These are phyloP conservation scores for Spisula solida DNA, from an alignment of 2,888 invertebrate genomes.

Conservation along the genomic window DNA sequence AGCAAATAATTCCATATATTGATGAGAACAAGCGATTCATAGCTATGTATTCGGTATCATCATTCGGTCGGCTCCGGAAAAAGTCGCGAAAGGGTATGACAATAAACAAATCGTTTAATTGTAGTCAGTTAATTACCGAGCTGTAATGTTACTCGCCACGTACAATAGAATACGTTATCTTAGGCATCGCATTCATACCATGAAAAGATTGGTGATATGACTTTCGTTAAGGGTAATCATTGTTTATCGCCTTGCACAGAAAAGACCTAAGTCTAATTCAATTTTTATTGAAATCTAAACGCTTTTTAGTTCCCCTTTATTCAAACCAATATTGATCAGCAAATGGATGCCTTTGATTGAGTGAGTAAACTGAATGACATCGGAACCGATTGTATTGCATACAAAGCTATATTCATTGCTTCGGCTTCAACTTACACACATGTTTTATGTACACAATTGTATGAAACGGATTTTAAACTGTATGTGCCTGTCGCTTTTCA, in stretches of 20 bases:
- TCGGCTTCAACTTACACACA: slow-evolving; percentile 14
- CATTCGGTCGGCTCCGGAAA: not conserved
- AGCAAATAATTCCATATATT: too few relatives aligned
- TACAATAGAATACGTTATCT: not conserved
- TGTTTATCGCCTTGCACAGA: not conserved
- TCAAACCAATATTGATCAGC: not conserved
- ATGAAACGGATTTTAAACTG: slow-evolving; percentile 2
- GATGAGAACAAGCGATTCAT: too few relatives aligned
- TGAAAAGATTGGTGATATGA: not conserved
- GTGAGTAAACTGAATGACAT: slow-evolving; percentile 7
- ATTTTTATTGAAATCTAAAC: slow-evolving; percentile 12
- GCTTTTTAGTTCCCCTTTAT: slow-evolving; percentile 16
- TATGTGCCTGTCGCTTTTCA: not conserved
- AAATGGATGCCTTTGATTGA: slow-evolving; percentile 23
- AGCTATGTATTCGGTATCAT: not conserved
- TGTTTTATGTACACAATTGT: slow-evolving; percentile 7
- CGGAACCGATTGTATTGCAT: slow-evolving; percentile 13
- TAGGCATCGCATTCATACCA: not conserved
- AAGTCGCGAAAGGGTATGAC: not conserved
- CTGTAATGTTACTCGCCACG: not conserved
- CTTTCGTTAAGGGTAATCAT: not conserved
- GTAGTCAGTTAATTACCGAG: not conserved
- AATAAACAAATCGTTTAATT: not conserved
- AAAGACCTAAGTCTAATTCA: not conserved
- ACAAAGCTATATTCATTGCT: not conserved